Base-by-base conservation (phyloP, 2,113 vertebrate species). In the Bothrops jararaca region DNA sequence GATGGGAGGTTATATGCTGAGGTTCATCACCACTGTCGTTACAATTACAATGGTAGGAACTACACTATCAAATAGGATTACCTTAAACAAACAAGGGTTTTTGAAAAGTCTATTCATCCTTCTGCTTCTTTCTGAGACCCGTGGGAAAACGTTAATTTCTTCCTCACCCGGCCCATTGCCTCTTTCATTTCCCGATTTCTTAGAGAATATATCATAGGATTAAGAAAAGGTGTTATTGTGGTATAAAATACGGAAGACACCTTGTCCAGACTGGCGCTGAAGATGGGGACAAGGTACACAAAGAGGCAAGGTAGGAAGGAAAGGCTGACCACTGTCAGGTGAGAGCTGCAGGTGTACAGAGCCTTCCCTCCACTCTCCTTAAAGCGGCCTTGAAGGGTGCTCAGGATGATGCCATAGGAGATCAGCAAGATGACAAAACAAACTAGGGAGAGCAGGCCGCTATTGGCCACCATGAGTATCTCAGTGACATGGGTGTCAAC, bases 181-280 rank as follows among this genome's bases (percentile, higher is more conserved):
- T 23, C 93, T 88, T 95, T 96, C 85, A 96, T 89, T 92, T 96
- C 95, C 53, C 94, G 96, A 86, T 97, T 97, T 91, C 96, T 95
- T 57, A 97, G 86, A 5, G 96, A 96, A 39, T 97, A 97, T 90
- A 97, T 96, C 18, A 95, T 94, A 60, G 96, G 97, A 90, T 97
- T 97, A 86, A 97, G 89, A 93, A 97, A 52, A 1, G 97, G 96
- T 1, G 95, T 96, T 39, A 96, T 91, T 88, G 96, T 54, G 4
- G 96, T 97, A 42, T 96, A 96, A 11, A 97, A 89, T 85, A 96
- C 92, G 4, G 96, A 95, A 24, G 96, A 74, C 0, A 29, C 89
- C 23, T 97, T 97, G 57, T 96, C 96, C 94, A 93, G 92, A 1
- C 92, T 89, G 74, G 96, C 92, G 3, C 94, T 93, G 22, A 8